Conservation (phyloP, 2,113 vertebrate species). For the Petaurus breviceps region DNA sequence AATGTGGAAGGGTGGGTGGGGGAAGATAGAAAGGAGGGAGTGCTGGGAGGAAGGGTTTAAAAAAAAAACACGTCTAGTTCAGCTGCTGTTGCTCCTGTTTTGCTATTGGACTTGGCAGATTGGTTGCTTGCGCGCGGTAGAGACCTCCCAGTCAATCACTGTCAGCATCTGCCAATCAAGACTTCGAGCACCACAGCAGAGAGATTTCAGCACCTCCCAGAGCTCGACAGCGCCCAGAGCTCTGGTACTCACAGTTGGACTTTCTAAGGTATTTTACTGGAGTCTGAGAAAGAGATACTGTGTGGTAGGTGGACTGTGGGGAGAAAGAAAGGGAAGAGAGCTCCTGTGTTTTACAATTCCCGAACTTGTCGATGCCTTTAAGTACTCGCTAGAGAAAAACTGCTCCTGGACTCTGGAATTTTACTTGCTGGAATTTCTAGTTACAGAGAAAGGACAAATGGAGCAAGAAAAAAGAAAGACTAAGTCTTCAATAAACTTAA, state of each 20-base stretch:
- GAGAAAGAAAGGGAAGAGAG: not conserved
- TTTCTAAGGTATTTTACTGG: slow-evolving; percentile 29
- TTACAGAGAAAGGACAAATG: not conserved
- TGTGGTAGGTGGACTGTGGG: not conserved
- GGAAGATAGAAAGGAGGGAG: not conserved
- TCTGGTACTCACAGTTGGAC: not conserved
- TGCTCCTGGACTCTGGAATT: not conserved
- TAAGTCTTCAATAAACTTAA: not conserved
- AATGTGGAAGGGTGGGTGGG: not conserved
- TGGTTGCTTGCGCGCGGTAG: slow-evolving; percentile 92
- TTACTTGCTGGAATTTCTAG: not conserved
- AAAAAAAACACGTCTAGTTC: slow-evolving; percentile 32
- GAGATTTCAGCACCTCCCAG: slow-evolving; percentile 88
- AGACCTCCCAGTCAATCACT: slow-evolving; percentile 93
- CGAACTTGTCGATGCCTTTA: not conserved
- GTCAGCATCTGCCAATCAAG: slow-evolving; percentile 93
- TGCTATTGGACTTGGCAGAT: slow-evolving; percentile 94
- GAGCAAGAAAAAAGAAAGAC: not conserved
- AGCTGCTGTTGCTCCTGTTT: slow-evolving; percentile 81
- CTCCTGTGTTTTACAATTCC: not conserved
- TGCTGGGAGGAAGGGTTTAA: not conserved
- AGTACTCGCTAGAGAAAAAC: not conserved
- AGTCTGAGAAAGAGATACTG: slow-evolving; percentile 18
- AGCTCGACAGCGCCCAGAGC: slow-evolving; percentile 81
- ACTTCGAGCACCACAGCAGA: slow-evolving; percentile 72